Conservation (phyloP, 35 echinoderm and acorn worm genomes). For the Ophioderma brevispina region DNA sequence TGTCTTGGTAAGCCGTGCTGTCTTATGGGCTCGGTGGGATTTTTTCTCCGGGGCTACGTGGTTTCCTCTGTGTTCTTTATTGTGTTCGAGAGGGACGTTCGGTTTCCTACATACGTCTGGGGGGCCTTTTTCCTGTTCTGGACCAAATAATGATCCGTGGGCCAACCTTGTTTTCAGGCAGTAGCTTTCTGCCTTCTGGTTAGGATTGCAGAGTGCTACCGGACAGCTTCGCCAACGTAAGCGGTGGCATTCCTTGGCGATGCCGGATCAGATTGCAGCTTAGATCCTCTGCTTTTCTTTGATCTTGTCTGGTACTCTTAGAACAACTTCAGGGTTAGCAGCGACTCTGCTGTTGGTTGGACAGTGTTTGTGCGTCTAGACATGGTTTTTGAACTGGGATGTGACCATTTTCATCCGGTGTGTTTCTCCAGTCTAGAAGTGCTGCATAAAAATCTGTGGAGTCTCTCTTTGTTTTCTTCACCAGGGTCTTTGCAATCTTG, state of each 20-base stretch:
- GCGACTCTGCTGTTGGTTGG: too few relatives aligned
- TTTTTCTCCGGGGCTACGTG: too few relatives aligned
- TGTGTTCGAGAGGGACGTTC: neutral
- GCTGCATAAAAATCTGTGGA: neutral
- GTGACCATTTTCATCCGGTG: neutral
- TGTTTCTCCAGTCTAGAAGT: slow-evolving; percentile 18
- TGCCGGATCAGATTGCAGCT: neutral
- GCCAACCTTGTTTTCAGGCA: neutral
- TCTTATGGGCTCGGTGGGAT: too few relatives aligned
- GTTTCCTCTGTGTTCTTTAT: too few relatives aligned
- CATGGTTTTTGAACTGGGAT: neutral
- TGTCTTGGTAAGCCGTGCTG: too few relatives aligned
- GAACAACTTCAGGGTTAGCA: neutral
- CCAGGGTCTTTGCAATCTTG: slow-evolving; percentile 15
- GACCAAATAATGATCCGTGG: neutral
- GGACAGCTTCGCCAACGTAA: neutral
- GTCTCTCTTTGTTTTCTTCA: neutral
- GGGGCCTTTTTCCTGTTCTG: neutral
- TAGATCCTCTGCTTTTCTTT: neutral
- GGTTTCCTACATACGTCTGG: neutral
- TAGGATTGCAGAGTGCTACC: neutral
- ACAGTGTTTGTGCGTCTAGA: neutral
- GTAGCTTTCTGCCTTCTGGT: neutral
- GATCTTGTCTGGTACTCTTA: neutral
- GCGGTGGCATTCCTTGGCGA: neutral